Evolutionary conservation across 2,113 vertebrate genomes (phyloP), one percentile per base, ranked within the genome.

Genomic region (Scytalopus superciliaris): DNA sequence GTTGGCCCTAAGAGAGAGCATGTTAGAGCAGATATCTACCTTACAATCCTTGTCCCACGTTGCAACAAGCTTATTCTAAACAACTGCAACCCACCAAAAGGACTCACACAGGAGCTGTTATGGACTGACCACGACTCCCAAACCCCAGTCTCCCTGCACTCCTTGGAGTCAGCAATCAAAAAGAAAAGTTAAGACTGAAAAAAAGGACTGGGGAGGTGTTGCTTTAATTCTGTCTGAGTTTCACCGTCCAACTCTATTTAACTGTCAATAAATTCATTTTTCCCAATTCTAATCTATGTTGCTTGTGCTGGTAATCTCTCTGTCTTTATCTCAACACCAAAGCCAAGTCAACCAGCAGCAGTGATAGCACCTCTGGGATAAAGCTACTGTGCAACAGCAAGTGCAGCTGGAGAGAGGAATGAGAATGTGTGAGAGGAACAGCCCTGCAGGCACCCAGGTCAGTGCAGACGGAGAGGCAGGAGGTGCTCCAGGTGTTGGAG

Each of bases 1-100:
- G 19, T 4, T 64, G 7, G 55, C 11, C 24, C 7, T 19, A 80
- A 22, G 14, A 85, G 35, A 59, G 15, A 45, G 18, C 19, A 42
- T 1, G 3, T 18, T 64, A 35, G 45, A 76, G 12, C 9, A 89
- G 28, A 44, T 44, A 78, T 12, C 8, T 21, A 8, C n/a, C 52
- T 8, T 33, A 8, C 8, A 59, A 59, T 14, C 42, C 10, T 1
- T 7, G 3, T 39, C 15, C 27, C 3, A 12, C 11, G 7, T 7
- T 79, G 23, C 33, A 86, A 27, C 10, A 89, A 55, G 40, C 30
- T 64, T n/a, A 33, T 73, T 18, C 18, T 35, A n/a, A 82, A 18
- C 11, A 50, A 4, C 31, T n/a, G 18, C n/a, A 82, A 44, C 6
- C 7, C 28, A 22, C 24, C 24, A 35, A 33, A 82, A 74, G 5